These are phyloP conservation scores for Motacilla tschutschensis DNA, from an alignment of 2,113 vertebrate genomes.

Conservation along the genomic window DNA sequence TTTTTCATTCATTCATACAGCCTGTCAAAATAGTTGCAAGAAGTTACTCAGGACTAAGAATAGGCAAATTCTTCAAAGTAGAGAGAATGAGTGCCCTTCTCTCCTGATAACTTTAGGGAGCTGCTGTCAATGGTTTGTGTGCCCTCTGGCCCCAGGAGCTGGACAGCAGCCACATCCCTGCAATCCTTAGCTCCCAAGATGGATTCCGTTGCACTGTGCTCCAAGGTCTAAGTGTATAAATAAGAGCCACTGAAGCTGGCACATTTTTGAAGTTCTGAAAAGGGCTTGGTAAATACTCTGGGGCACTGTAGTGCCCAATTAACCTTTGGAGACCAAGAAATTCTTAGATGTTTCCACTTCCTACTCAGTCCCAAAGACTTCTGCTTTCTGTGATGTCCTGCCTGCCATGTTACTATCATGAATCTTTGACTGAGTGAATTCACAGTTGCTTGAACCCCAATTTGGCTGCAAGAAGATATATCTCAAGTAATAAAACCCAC, in stretches of 20 bases:
- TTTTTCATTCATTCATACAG: background rate
- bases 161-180: background rate
- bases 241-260: background rate
- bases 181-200: too few species aligned
- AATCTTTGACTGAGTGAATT: background rate
- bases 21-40: background rate
- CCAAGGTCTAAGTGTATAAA: background rate
- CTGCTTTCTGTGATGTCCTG: background rate
- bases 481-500: background rate
- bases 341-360: background rate
- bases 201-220: background rate
- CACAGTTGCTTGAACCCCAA: background rate
- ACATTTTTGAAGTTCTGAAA: background rate
- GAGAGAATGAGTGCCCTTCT: background rate
- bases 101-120: background rate
- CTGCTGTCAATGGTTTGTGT: background rate
- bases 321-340: background rate
- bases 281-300: background rate
- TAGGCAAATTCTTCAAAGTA: background rate
- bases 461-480: background rate
- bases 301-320: background rate
- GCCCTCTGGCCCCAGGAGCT: background rate
- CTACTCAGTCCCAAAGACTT: background rate
- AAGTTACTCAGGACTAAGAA: background rate
- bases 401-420: background rate